Conservation (phyloP, 2,888 invertebrate species). For the Agrenia bidenticulata region DNA sequence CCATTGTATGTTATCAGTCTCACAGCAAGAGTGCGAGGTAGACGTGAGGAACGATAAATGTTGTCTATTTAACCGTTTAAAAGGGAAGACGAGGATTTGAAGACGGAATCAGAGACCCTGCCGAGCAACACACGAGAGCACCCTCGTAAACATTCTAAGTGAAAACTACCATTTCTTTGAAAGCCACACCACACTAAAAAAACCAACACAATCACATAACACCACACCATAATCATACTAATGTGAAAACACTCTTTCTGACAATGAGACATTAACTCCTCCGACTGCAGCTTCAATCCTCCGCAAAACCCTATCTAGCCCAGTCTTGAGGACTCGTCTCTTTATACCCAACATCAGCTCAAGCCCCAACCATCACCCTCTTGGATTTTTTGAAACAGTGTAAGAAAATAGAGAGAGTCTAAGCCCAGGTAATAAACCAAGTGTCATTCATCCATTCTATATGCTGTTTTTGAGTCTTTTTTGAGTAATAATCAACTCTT, state of each 20-base stretch:
- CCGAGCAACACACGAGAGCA: neutral
- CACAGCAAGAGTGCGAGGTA: slow-evolving; percentile 5
- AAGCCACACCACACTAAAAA: too few relatives aligned
- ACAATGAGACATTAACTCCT: slow-evolving; percentile 12
- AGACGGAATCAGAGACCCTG: slow-evolving; percentile 13
- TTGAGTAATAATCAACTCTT: slow-evolving; percentile 1
- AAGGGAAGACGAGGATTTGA: too few relatives aligned
- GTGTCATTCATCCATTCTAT: neutral
- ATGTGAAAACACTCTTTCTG: slow-evolving; percentile 10
- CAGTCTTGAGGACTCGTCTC: too few relatives aligned
- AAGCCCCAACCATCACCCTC: too few relatives aligned
- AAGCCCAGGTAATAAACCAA: slow-evolving; percentile 1
- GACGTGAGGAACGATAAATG: slow-evolving; percentile 11
- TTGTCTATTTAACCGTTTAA: slow-evolving; percentile 9
- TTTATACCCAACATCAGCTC: too few relatives aligned
- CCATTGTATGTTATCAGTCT: neutral
- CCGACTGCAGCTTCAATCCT: neutral
- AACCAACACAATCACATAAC: too few relatives aligned
- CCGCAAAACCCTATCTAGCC: too few relatives aligned
- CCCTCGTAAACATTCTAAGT: slow-evolving; percentile 10
- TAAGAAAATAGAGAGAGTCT: too few relatives aligned
- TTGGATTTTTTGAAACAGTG: too few relatives aligned
- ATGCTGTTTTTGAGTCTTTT: neutral
- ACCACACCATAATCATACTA: slow-evolving; percentile 16
- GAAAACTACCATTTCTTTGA: slow-evolving; percentile 1